Conservation (phyloP, 1,140 invertebrate genomes). For the Eueides isabella region DNA sequence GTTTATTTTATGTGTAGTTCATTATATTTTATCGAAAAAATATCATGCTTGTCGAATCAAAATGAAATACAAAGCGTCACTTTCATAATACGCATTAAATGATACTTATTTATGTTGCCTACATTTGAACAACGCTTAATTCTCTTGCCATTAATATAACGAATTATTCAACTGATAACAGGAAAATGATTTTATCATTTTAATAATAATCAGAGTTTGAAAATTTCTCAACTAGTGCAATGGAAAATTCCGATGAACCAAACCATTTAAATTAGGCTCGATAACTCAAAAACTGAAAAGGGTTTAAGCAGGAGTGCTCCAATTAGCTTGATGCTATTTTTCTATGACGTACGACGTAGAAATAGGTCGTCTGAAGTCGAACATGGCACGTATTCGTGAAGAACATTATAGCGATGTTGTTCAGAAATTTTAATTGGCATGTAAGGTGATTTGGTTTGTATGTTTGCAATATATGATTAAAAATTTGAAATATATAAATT, state of each 20-base stretch:
- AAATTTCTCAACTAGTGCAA: slow-evolving; percentile 53
- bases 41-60: too few relatives aligned
- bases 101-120: background rate
- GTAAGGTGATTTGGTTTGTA: background rate
- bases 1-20: too few relatives aligned
- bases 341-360: slow-evolving; percentile 65
- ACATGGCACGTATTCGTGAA: slow-evolving; percentile 42
- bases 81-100: background rate
- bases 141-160: slow-evolving; percentile 1
- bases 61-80: background rate
- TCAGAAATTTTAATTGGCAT: slow-evolving; percentile 8
- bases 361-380: slow-evolving; percentile 63
- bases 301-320: slow-evolving; percentile 73
- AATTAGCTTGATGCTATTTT: slow-evolving; percentile 80
- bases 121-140: background rate
- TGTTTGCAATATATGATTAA: background rate
- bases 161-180: background rate
- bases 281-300: slow-evolving; percentile 74
- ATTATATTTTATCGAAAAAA: too few relatives aligned
- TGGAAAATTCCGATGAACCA: slow-evolving; percentile 62
- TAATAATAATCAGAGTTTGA: slow-evolving; percentile 53
- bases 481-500: too few relatives aligned
- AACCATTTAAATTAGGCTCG: slow-evolving; percentile 77
- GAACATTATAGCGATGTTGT: slow-evolving; percentile 29
- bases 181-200: slow-evolving; percentile 50